These are phyloP conservation scores for Bombus ignitus DNA, from an alignment of 1,140 invertebrate genomes.

Conservation along the genomic window DNA sequence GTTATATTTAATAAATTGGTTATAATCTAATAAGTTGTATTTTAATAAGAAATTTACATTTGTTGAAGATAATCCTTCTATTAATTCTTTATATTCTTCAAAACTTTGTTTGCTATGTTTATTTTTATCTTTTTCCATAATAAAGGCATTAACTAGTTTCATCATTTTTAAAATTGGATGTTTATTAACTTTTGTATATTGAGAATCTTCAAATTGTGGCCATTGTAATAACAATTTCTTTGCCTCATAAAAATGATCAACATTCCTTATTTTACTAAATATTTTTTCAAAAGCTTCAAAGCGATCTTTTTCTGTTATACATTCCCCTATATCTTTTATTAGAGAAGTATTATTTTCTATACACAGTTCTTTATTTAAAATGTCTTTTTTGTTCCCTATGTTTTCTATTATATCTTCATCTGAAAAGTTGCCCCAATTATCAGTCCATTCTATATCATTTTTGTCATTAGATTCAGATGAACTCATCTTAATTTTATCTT, in stretches of 20 bases:
- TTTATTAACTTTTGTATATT: constrained; percentile 65
- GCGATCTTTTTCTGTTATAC: constrained; percentile 70
- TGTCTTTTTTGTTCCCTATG: constrained; percentile 42
- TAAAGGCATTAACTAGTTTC: constrained; percentile 55
- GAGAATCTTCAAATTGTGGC: constrained; percentile 69
- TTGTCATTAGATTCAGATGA: constrained; percentile 23
- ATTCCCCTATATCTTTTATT: constrained; percentile 33
- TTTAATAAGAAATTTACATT: constrained; percentile 59
- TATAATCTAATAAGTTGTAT: constrained; percentile 12
- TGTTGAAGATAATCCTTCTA: constrained; percentile 63
- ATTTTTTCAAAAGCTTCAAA: constrained; percentile 70
- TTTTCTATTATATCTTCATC: constrained; percentile 62
- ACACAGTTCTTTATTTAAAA: constrained; percentile 14
- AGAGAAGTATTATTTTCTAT: constrained; percentile 19
- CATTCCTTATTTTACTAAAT: constrained; percentile 64
- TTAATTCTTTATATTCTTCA: constrained; percentile 75
- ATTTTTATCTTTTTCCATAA: constrained; percentile 46
- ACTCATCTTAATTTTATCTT: neutral
- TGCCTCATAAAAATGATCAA: constrained; percentile 69
- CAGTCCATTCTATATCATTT: constrained; percentile 67
- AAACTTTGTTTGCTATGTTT: constrained; percentile 66
- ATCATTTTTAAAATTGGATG: constrained; percentile 74
- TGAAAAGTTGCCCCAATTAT: constrained; percentile 75
- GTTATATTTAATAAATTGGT: constrained; percentile 16
- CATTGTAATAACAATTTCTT: constrained; percentile 71